Evolutionary conservation across 2,113 vertebrate species (phyloP), one percentile per base, ranked within the genome.

Genomic region (Rhynchopsitta pachyrhyncha): DNA sequence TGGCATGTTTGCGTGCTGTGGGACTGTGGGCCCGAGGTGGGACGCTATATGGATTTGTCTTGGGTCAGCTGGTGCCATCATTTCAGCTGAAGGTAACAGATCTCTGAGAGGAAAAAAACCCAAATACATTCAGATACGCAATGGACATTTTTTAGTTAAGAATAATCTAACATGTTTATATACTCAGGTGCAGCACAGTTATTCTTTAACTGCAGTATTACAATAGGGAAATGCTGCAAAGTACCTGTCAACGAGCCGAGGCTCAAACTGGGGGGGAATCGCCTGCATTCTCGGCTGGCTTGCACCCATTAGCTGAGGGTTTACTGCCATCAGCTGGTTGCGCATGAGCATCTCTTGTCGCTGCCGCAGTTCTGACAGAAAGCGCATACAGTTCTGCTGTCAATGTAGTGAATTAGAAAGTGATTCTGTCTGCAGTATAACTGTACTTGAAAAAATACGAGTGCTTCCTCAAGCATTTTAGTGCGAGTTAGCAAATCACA

Each of bases 331-430:
- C 94, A 95, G 9, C 96, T 99, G 98, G 95, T 99, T 99, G 95
- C 99, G 98, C 98, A 99, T 99, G 29, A 99, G 97, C 96, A 98
- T 82, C 97, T 99, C 99, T 93, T 98, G 98, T 90, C 98, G 98
- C 97, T 99, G 99, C 78, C 98, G 98, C 66, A 99, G 95, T 76
- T 99, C 99, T 99, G 95, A 70, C 79, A 96, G 73, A 92, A 95
- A 91, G 33, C 81, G 94, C 13, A 95, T 13, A 94, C 41, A 63
- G 64, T 62, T 66, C 50, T 77, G 64, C 55, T 83, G 29, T 86
- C 78, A 93, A 3, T 22, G 29, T 6, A 39, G 13, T 35, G 24
- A n/a, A 28, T 69, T 39, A 82, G 41, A 23, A 77, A 67, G 42
- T 15, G 9, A 37, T 89, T 93, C 76, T 75, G n/a, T 55, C 49